phyloP scores from a whole-genome alignment of 2,113 vertebrate genomes.

The Trogon surrucura region DNA sequence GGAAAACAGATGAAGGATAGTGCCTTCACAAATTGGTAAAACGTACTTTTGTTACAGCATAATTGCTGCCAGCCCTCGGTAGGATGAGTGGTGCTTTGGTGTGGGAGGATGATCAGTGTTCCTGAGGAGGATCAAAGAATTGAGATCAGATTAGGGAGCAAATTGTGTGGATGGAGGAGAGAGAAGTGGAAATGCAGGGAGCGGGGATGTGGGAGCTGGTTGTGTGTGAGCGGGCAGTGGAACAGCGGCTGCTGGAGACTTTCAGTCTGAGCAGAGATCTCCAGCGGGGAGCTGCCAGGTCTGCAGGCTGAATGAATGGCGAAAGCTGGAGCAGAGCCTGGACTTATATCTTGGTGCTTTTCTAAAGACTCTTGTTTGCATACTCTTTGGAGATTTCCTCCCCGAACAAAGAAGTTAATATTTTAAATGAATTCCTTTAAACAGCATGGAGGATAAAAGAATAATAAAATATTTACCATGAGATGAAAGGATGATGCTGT shows the following conservation, averaged over 20 bases:
- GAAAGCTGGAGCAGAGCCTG: slow-evolving; percentile 49
- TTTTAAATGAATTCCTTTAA: slow-evolving; percentile 56
- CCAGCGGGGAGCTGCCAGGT: slow-evolving; percentile 18
- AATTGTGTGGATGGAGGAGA: background rate
- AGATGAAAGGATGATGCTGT: slow-evolving; percentile 29
- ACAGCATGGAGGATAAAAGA: slow-evolving; percentile 11
- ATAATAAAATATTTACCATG: slow-evolving; percentile 52
- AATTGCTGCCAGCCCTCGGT: background rate
- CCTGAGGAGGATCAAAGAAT: background rate
- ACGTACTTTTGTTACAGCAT: background rate
- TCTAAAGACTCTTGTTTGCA: slow-evolving; percentile 5
- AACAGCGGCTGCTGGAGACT: background rate
- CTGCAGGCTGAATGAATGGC: slow-evolving; percentile 55
- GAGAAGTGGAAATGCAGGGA: background rate
- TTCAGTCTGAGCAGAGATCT: background rate
- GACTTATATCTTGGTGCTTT: slow-evolving; percentile 15
- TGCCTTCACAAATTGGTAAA: background rate
- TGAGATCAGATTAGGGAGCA: slow-evolving; percentile 7
- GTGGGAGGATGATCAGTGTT: background rate
- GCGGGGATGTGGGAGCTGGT: background rate
- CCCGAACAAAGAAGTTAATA: slow-evolving; percentile 26
- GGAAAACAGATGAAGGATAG: background rate
- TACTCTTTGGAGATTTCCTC: slow-evolving; percentile 28
- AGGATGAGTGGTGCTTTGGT: background rate
- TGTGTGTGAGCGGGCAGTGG: background rate